Base-by-base conservation (phyloP, 1,140 invertebrate genomes). In the Rhopalosiphum maidis region DNA sequence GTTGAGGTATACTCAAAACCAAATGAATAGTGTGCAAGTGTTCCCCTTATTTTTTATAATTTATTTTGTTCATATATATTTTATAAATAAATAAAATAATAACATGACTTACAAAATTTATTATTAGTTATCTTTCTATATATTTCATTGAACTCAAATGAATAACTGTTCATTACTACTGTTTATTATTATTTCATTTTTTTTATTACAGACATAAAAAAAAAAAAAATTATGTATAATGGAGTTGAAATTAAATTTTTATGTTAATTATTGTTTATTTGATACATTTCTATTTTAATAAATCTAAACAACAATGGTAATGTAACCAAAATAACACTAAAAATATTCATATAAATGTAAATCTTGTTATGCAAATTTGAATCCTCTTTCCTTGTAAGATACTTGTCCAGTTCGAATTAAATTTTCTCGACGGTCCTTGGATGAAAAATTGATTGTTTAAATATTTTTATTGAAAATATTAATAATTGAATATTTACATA, bases 311-410 rank as follows among this genome's bases (percentile, higher is more conserved):
- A 87, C 41, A 86, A 30, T 37, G n/a, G 22, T 54, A 54, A 89
- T 54, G 7, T 35, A 11, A 60, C 54, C 51, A 90, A 60, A 60
- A 60, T 37, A 43, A 90, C 21, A 60, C 89, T 90, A 90, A 90
- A 89, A 25, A 89, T 46, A 11, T 90, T 60, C 9, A 90, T 25
- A 60, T 23, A 41, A 89, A 90, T 68, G 22, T 90, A 90, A 22
- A 89, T 94, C 94, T 90, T 90, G 85, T 90, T 51, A 85, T 41
- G 77, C 91, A 30, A 93, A 93, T 93, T 93, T 93, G 23, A 83
- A 93, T 51, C 91, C 91, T 93, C 91, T 93, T 5, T 93, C 91
- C 35, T 85, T 93, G 48, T 93, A 93, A 22, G 91, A 4, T 55
- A 93, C 77, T 86, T 93, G 35, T 54, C 91, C 91, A 86, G 91